A percentile compares a stretch with the other conserved stretches of the same genome.
Conservation (phyloP, 2,888 invertebrate species). For the Molorchus minor region DNA sequence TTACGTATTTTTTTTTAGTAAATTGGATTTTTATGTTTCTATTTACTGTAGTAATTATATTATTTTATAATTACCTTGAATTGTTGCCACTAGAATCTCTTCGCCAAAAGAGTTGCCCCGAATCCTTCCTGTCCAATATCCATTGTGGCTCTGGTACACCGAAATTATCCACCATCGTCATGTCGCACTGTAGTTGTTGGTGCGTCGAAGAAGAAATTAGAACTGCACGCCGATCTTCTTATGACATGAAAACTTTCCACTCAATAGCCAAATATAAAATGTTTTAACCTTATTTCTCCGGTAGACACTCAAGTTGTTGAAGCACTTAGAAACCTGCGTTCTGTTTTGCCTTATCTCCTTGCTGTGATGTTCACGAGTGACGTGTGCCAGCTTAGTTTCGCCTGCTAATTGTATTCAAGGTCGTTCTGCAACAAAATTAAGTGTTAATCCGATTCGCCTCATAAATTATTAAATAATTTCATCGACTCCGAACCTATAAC, state of each 20-base stretch:
- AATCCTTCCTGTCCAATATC: conserved; percentile 60
- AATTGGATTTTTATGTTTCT: too few relatives aligned
- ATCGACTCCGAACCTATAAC: neutral
- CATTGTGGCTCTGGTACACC: conserved; percentile 57
- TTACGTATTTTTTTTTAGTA: too few relatives aligned
- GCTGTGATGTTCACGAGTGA: neutral
- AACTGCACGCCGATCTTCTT: too few relatives aligned
- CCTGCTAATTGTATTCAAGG: neutral
- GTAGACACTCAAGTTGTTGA: neutral
- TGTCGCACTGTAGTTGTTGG: too few relatives aligned
- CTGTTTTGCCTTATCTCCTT: neutral
- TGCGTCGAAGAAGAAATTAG: too few relatives aligned
- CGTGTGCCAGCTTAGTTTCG: neutral
- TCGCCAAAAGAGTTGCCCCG: conserved; percentile 60
- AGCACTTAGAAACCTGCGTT: neutral
- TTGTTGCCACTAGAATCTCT: conserved; percentile 54
- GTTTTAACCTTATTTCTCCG: neutral
- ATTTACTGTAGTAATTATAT: too few relatives aligned
- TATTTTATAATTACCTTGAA: conserved; percentile 49
- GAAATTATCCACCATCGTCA: conserved; percentile 48
- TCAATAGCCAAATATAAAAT: too few relatives aligned
- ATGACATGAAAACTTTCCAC: neutral
- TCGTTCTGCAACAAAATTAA: conserved; percentile 11
- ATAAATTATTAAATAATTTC: conserved; percentile 2
- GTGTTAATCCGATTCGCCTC: neutral